phyloP scores from a whole-genome alignment of 2,113 vertebrate genomes.

The Protomyctophum bolini region DNA sequence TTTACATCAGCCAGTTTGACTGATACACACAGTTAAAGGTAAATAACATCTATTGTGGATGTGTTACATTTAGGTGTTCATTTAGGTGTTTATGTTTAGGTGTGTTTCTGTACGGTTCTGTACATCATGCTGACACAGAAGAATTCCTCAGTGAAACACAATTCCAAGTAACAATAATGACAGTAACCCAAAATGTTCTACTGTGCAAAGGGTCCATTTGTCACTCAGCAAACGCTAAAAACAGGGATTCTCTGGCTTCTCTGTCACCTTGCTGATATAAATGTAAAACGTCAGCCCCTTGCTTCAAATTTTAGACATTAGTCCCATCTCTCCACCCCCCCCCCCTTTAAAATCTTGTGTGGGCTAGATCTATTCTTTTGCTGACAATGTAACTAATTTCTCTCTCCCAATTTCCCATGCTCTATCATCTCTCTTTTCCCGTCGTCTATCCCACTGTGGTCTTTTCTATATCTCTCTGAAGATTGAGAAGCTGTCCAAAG shows the following conservation, averaged over 20 bases:
- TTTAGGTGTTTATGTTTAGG: no score
- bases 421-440: slow-evolving; percentile 28
- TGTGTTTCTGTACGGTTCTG: no score
- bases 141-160: no score
- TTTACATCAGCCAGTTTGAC: no score
- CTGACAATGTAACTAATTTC: slow-evolving; percentile 17
- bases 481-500: slow-evolving; percentile 82
- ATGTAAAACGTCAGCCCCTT: slow-evolving; percentile 14
- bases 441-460: not conserved
- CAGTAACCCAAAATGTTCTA: no score
- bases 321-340: not conserved
- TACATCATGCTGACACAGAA: no score
- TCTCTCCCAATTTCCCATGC: slow-evolving; percentile 14
- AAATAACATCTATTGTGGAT: no score
- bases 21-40: no score
- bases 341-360: slow-evolving; percentile 38
- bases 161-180: no score
- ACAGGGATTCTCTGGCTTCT: slow-evolving; percentile 16
- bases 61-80: no score
- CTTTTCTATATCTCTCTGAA: slow-evolving; percentile 42
- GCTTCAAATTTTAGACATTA: slow-evolving; percentile 43
- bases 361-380: slow-evolving; percentile 39
- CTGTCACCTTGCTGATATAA: slow-evolving; percentile 30
- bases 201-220: no score
- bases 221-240: slow-evolving; percentile 12